A percentile compares a stretch with the other conserved stretches of the same genome.
phyloP scores from a whole-genome alignment of 2,888 invertebrate genomes.

The Cheilosia scutellata region DNA sequence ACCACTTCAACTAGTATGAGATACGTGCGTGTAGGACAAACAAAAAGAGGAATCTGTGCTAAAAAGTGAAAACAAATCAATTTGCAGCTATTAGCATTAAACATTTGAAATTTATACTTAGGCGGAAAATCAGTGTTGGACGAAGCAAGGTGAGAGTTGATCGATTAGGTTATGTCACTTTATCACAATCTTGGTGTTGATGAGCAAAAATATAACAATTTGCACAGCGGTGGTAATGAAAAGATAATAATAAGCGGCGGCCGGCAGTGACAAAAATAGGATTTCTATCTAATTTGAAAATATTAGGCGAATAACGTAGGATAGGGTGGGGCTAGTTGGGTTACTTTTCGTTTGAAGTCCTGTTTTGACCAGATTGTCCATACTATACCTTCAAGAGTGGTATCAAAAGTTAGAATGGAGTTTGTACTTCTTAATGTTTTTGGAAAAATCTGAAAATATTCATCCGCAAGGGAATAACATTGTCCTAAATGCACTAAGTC shows the following conservation, averaged over 20 bases:
- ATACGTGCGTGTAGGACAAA: background rate
- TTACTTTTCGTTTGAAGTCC: no score
- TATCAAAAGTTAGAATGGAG: no score
- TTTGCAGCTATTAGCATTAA: background rate
- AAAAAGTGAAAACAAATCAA: conserved; percentile 33
- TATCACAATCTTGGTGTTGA: conserved; percentile 4
- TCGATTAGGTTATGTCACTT: conserved; percentile 12
- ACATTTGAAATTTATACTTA: conserved; percentile 5
- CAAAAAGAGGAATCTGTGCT: background rate
- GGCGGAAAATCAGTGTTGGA: background rate
- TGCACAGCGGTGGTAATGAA: conserved; percentile 18
- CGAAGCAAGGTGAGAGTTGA: background rate
- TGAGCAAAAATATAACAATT: conserved; percentile 18
- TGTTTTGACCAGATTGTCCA: no score
- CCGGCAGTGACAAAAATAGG: background rate
- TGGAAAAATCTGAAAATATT: no score
- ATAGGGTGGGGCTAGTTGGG: no score
- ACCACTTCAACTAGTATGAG: no score
- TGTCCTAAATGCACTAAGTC: no score
- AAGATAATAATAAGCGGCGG: conserved; percentile 7
- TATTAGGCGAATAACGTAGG: background rate
- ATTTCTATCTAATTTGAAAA: background rate
- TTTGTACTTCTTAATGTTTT: no score
- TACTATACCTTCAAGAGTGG: no score
- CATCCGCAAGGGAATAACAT: no score